A percentile compares a stretch with the other conserved stretches of the same genome.
Evolutionary conservation across 2,797 vertebrate genomes (phyloP).

Genomic region (Megalops cyprinoides): DNA sequence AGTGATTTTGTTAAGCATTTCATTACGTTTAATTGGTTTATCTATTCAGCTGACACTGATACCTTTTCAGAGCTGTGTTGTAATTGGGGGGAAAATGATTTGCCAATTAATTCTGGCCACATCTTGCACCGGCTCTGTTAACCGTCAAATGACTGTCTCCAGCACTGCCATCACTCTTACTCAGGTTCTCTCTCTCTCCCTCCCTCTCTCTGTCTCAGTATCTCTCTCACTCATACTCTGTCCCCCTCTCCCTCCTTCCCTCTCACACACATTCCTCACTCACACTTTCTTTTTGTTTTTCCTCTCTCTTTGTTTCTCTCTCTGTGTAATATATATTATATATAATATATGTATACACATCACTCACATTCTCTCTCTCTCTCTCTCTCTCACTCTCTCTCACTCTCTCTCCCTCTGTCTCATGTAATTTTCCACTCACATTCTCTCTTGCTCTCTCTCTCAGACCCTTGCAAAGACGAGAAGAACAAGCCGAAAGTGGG

Average conservation of each 20-base stretch:
- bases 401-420: background rate
- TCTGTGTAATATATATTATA: no score
- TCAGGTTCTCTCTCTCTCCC: background rate
- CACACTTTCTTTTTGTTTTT: constrained; percentile 33
- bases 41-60: background rate
- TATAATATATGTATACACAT: no score
- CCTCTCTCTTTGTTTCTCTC: no score
- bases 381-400: background rate
- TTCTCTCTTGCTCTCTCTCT: background rate
- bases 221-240: background rate
- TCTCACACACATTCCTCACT: constrained; percentile 30
- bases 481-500: constrained; percentile 64
- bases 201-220: background rate
- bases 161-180: background rate
- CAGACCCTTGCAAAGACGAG: constrained; percentile 84
- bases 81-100: background rate
- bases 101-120: constrained; percentile 1
- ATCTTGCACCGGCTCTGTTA: background rate
- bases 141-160: background rate
- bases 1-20: background rate
- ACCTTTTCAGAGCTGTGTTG: background rate
- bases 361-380: no score
- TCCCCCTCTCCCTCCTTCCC: background rate
- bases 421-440: no score
- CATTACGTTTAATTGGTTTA: constrained; percentile 13